Conservation (phyloP, 2,113 vertebrate species). For the Chunga burmeisteri region DNA sequence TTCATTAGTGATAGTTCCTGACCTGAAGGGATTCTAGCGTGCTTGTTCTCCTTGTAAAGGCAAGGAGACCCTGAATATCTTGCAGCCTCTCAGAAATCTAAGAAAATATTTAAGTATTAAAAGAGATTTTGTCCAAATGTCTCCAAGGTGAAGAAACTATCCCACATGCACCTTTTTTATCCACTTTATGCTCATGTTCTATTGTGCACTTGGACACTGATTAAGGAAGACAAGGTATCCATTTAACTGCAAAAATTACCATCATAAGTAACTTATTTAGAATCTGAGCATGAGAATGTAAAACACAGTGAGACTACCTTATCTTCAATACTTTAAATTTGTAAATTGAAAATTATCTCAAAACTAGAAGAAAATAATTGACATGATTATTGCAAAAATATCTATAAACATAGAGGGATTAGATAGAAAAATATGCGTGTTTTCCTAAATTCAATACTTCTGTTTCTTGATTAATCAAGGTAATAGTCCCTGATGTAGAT, state of each 20-base stretch:
- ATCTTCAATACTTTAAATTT: not conserved
- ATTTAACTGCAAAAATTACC: not conserved
- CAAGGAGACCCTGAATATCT: not conserved
- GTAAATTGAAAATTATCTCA: not conserved
- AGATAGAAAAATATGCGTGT: not conserved
- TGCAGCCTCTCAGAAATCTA: not conserved
- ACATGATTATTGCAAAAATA: not conserved
- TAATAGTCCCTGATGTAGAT: not conserved
- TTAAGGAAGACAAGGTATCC: not conserved
- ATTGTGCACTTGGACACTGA: not conserved
- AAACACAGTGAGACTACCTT: not conserved
- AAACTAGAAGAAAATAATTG: not conserved
- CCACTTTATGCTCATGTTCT: not conserved
- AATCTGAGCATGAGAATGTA: not conserved
- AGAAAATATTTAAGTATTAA: not conserved
- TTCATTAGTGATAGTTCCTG: not conserved
- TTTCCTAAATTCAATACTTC: not conserved
- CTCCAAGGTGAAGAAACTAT: not conserved
- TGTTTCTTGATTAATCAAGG: not conserved
- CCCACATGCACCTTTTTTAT: not conserved
- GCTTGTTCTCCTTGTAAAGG: not conserved
- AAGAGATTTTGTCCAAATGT: not conserved
- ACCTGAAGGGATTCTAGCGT: not conserved
- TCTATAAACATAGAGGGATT: not conserved
- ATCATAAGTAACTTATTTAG: not conserved